Conservation (phyloP, 2,113 vertebrate genomes). For the Neoarius graeffei region DNA sequence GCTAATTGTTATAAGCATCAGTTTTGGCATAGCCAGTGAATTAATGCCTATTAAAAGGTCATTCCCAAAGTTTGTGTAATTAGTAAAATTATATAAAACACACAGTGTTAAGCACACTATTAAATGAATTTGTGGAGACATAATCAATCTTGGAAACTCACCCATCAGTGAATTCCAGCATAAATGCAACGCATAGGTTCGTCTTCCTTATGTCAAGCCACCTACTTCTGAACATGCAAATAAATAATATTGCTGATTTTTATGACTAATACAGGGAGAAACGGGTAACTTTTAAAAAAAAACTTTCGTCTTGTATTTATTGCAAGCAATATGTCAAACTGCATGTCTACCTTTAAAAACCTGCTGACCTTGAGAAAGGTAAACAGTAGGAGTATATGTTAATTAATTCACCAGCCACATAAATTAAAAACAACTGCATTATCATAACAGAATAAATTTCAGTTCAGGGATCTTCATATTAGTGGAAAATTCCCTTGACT, state of each 20-base stretch:
- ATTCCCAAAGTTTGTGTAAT: not conserved
- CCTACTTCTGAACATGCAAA: not conserved
- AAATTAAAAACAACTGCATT: conserved; percentile 50
- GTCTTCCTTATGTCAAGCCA: not conserved
- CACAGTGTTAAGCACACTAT: not conserved
- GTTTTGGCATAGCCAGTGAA: not conserved
- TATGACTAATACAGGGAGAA: conserved; percentile 18
- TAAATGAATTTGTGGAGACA: not conserved
- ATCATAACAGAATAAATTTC: conserved; percentile 47
- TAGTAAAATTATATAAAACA: conserved; percentile 9
- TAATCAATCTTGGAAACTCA: not conserved
- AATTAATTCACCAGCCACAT: conserved; percentile 48
- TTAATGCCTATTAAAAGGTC: not conserved
- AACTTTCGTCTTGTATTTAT: not conserved
- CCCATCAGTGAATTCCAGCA: not conserved
- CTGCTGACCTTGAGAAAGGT: conserved; percentile 39
- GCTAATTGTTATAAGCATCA: not conserved
- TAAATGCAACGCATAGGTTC: not conserved
- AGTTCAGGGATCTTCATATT: not conserved
- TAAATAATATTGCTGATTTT: conserved; percentile 13
- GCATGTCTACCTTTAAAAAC: conserved; percentile 16
- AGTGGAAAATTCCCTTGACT: not conserved
- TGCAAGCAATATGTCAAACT: conserved; percentile 21
- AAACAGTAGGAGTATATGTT: conserved; percentile 17
- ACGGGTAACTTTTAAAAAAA: not conserved